Evolutionary conservation across 2,797 vertebrate species (phyloP).

Genomic region (Pangasius sanitwongsei): DNA sequence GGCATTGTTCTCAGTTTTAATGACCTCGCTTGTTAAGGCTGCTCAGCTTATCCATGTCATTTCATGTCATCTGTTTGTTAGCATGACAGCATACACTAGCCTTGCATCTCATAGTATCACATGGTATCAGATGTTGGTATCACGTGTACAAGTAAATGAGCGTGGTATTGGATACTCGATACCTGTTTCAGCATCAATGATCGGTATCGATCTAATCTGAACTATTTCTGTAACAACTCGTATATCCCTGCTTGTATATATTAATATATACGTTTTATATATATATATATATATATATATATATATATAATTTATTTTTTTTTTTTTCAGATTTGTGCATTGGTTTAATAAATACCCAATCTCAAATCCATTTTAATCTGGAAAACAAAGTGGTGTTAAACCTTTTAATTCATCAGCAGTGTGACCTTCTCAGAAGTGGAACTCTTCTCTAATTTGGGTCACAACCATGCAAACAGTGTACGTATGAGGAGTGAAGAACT

Average conservation of each 20-base stretch:
- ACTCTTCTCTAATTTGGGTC: slow-evolving; percentile 13
- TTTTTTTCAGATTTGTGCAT: background rate
- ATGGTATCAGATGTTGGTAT: too few relatives aligned
- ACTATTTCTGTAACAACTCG: too few relatives aligned
- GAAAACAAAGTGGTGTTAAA: background rate
- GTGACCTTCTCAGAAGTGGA: background rate
- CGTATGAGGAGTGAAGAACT: background rate
- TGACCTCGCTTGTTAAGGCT: background rate
- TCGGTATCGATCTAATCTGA: background rate
- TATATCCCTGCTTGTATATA: too few relatives aligned
- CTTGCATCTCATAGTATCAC: background rate
- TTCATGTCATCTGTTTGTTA: background rate
- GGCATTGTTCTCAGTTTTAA: background rate
- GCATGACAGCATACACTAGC: background rate
- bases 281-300: too few relatives aligned
- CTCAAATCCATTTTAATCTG: background rate
- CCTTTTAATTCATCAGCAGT: background rate
- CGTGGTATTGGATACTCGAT: background rate
- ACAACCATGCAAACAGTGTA: slow-evolving; percentile 8
- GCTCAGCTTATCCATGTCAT: background rate
- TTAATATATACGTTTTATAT: too few relatives aligned
- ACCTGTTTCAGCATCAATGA: background rate
- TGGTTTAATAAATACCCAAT: background rate
- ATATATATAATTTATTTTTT: too few relatives aligned
- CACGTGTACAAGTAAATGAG: too few relatives aligned